Conservation (phyloP, 2,113 vertebrate genomes). For the Sceloporus tristichus region DNA sequence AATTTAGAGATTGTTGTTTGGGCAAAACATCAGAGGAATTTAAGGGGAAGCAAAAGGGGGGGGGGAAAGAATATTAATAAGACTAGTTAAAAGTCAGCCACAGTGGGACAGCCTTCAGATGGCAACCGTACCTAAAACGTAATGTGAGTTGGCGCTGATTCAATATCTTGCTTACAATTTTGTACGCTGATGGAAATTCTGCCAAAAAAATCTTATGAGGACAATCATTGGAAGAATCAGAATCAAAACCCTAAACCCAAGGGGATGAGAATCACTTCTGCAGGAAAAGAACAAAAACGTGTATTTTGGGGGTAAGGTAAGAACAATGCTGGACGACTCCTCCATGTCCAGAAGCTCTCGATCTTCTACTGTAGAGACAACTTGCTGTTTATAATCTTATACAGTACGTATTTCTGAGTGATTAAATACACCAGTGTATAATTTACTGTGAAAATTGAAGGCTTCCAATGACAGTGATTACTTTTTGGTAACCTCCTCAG, state of each 20-base stretch:
- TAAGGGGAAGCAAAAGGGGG: not conserved
- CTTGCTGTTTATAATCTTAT: constrained; percentile 67
- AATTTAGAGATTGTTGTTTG: constrained; percentile 4
- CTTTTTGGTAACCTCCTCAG: constrained; percentile 69
- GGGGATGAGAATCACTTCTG: not conserved
- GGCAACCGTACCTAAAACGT: not conserved
- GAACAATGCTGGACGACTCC: constrained; percentile 57
- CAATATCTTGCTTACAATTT: constrained; percentile 3
- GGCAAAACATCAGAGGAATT: constrained; percentile 7
- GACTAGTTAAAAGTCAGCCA: not conserved
- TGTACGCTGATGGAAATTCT: not conserved
- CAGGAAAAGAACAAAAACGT: constrained; percentile 33
- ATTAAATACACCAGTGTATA: constrained; percentile 65
- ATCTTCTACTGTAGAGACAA: constrained; percentile 57
- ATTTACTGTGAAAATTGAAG: constrained; percentile 71
- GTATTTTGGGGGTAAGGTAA: constrained; percentile 35
- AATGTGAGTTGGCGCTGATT: not conserved
- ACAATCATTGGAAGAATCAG: not conserved
- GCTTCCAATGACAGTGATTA: constrained; percentile 70
- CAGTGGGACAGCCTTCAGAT: not conserved
- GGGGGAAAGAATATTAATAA: constrained; percentile 14
- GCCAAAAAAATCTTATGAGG: not conserved
- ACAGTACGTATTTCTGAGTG: constrained; percentile 60
- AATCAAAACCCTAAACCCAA: not conserved
- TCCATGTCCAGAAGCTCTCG: constrained; percentile 56